phyloP scores from a whole-genome alignment of 2,113 vertebrate species.

The Festucalex cinctus region DNA sequence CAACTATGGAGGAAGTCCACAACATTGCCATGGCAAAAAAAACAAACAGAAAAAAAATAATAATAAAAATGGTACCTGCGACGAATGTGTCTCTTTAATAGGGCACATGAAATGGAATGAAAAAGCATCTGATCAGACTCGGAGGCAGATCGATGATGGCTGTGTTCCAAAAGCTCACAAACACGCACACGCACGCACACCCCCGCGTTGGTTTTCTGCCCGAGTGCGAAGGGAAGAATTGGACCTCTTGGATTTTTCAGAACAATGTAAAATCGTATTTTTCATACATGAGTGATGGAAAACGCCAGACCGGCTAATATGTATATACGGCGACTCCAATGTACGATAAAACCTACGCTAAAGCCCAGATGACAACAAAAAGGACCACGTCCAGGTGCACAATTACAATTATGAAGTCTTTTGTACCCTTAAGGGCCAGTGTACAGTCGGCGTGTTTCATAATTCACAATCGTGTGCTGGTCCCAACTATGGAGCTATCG shows the following conservation, averaged over 20 bases:
- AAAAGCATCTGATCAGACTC: constrained; percentile 35
- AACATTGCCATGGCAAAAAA: background rate
- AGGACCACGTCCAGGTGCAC: background rate
- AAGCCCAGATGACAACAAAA: background rate
- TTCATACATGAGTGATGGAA: constrained; percentile 48
- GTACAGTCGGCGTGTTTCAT: background rate
- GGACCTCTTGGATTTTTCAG: constrained; percentile 43
- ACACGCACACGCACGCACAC: background rate
- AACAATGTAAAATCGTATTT: constrained; percentile 50
- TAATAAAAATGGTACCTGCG: constrained; percentile 1
- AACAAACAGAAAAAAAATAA: background rate
- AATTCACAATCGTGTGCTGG: background rate
- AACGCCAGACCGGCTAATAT: constrained; percentile 25
- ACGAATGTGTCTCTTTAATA: constrained; percentile 30
- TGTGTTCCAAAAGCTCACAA: background rate
- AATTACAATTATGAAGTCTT: background rate
- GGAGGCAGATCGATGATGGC: constrained; percentile 37
- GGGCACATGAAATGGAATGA: constrained; percentile 39
- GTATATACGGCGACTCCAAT: background rate
- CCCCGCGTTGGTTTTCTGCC: constrained; percentile 15
- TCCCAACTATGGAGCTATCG: background rate
- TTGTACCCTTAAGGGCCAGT: background rate
- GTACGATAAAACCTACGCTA: background rate
- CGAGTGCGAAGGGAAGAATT: constrained; percentile 29
- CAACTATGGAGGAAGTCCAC: constrained; percentile 8